phyloP scores from a whole-genome alignment of 2,888 invertebrate genomes.

The Pristionchus maxplancki region DNA sequence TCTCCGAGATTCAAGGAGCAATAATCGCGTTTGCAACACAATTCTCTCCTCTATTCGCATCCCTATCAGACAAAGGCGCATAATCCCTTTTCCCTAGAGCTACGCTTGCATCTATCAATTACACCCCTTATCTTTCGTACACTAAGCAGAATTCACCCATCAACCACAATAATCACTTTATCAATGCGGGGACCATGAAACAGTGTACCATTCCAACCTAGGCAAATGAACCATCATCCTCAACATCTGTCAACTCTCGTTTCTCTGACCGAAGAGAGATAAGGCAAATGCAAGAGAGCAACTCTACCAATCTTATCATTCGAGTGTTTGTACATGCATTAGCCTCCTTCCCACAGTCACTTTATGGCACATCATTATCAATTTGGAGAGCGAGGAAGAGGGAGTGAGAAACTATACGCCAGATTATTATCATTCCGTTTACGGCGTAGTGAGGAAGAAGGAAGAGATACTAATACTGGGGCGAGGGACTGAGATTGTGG shows the following conservation, averaged over 20 bases:
- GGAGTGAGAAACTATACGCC: not conserved
- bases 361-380: conserved; percentile 6
- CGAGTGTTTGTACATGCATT: not conserved
- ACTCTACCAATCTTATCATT: not conserved
- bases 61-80: not conserved
- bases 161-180: too few relatives aligned
- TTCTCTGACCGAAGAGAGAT: not conserved
- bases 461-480: not conserved
- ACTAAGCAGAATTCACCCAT: too few relatives aligned
- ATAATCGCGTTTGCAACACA: conserved; percentile 32
- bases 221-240: too few relatives aligned
- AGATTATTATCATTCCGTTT: not conserved
- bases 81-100: too few relatives aligned
- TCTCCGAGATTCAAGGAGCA: not conserved
- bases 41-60: not conserved
- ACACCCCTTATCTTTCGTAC: too few relatives aligned
- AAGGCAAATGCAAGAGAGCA: not conserved
- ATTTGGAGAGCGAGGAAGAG: not conserved
- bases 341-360: not conserved
- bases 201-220: too few relatives aligned
- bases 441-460: not conserved
- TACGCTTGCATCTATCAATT: too few relatives aligned
- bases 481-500: not conserved
- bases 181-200: too few relatives aligned
- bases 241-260: too few relatives aligned